A percentile compares a stretch with the other conserved stretches of the same genome.
Evolutionary conservation across 2,113 vertebrate species (phyloP).

Genomic region (Dipodomys stephensi): DNA sequence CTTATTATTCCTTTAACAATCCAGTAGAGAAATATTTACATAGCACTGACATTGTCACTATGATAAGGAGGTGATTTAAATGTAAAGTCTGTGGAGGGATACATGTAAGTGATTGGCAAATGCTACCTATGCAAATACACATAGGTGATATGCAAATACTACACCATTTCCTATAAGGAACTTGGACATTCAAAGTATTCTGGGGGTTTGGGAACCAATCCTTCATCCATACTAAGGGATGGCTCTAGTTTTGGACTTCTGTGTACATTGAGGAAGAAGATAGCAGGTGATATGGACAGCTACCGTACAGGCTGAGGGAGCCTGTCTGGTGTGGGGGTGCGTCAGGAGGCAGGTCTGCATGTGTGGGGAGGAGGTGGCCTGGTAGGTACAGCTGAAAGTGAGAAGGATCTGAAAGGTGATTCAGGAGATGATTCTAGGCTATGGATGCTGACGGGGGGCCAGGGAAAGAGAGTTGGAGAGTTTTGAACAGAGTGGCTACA

Average conservation of each 20-base stretch:
- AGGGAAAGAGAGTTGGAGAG: neutral
- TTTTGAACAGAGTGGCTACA: neutral
- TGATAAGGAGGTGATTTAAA: neutral
- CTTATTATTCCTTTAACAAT: neutral
- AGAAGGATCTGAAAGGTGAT: neutral
- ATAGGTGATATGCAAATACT: neutral
- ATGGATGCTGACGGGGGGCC: neutral
- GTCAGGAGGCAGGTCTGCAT: neutral
- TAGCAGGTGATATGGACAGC: neutral
- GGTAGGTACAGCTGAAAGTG: neutral
- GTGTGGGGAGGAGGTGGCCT: neutral
- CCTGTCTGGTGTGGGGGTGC: neutral
- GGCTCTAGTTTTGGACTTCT: neutral
- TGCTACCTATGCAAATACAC: neutral
- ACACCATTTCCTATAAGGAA: neutral
- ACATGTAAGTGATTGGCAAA: too few species aligned
- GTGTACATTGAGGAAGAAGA: too few species aligned
- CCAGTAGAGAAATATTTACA: neutral
- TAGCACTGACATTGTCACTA: neutral
- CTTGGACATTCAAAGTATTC: neutral
- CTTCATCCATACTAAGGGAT: neutral
- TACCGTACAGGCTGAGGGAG: neutral
- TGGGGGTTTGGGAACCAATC: neutral
- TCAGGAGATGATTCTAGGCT: neutral
- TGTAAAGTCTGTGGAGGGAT: neutral